These are phyloP conservation scores for Melipona bicolor DNA, from an alignment of 2,888 invertebrate genomes.

Conservation along the genomic window DNA sequence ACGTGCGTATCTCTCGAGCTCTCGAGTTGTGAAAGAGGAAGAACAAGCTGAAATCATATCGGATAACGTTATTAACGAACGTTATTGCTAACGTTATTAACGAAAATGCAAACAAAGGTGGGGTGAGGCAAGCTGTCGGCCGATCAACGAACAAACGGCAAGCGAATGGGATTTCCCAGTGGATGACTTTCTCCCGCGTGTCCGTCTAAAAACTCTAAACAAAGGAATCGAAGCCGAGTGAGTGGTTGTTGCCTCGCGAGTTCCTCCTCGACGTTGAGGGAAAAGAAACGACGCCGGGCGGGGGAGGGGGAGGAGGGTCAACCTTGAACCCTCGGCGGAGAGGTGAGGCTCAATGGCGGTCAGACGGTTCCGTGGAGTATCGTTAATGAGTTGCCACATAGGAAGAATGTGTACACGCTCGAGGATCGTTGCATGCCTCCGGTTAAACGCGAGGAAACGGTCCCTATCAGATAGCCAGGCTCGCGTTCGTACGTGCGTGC, in stretches of 20 bases:
- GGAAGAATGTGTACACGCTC: conserved; percentile 64
- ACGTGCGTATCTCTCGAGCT: no score
- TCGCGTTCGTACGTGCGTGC: conserved; percentile 72
- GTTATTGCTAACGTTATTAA: no score
- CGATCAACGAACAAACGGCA: no score
- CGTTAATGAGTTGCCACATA: conserved; percentile 67
- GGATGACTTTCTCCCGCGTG: no score
- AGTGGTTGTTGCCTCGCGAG: background rate
- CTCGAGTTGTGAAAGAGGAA: no score
- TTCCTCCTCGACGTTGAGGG: background rate
- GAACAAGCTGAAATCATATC: no score
- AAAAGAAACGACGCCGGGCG: background rate
- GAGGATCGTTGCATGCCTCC: conserved; percentile 72
- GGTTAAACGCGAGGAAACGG: conserved; percentile 75
- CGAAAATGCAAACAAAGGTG: no score
- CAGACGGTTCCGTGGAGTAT: conserved; percentile 38
- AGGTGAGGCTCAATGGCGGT: conserved; percentile 69
- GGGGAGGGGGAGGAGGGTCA: conserved; percentile 7
- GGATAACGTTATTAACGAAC: no score
- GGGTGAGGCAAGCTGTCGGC: no score
- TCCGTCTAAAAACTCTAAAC: conserved; percentile 2
- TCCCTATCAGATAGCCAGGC: conserved; percentile 75
- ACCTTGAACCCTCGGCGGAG: conserved; percentile 64
- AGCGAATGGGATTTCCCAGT: no score
- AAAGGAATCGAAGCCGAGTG: conserved; percentile 12